Conservation (phyloP, 2,888 invertebrate genomes). For the Sipha maydis region DNA sequence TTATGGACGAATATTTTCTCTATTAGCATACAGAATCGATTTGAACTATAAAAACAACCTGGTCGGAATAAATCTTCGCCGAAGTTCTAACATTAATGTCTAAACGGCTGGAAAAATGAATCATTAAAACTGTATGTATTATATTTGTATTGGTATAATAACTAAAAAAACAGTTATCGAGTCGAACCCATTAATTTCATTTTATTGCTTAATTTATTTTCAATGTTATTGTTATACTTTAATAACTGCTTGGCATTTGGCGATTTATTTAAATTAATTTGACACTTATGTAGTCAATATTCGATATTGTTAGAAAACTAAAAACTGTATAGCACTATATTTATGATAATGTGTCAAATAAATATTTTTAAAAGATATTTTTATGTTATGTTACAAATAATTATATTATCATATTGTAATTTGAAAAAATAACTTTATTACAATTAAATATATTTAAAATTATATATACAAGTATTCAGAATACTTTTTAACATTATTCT, state of each 20-base stretch:
- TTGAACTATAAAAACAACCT: constrained; percentile 57
- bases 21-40: constrained; percentile 61
- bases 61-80: constrained; percentile 50
- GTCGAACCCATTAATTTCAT: constrained; percentile 53
- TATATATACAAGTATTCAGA: too few species aligned
- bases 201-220: constrained; percentile 51
- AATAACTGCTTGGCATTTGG: neutral
- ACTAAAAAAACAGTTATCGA: neutral
- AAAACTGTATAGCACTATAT: neutral
- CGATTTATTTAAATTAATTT: constrained; percentile 45
- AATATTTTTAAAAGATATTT: neutral
- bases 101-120: constrained; percentile 59
- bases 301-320: neutral
- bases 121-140: constrained; percentile 48
- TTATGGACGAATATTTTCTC: constrained; percentile 47
- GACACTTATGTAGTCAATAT: neutral
- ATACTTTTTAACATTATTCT: too few species aligned
- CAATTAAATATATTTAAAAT: too few species aligned
- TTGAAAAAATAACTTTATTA: neutral
- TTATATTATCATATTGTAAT: neutral
- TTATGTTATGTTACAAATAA: neutral
- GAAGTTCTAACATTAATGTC: constrained; percentile 56
- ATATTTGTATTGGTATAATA: constrained; percentile 20
- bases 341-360: neutral
- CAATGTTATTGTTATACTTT: neutral